Conservation (phyloP, 2,113 vertebrate species). For the Dipodomys stephensi region DNA sequence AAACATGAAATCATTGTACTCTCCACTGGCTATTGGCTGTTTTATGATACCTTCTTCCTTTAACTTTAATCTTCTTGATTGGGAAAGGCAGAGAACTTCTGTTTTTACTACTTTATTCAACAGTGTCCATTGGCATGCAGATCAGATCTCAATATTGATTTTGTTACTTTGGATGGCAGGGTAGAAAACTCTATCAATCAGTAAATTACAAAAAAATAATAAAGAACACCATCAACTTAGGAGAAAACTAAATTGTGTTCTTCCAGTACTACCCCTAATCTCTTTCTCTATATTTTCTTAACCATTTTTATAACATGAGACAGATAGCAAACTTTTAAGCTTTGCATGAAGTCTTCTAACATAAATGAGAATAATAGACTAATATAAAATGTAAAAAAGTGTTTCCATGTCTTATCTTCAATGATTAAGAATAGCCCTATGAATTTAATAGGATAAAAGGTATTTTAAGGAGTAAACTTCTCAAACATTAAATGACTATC, state of each 20-base stretch:
- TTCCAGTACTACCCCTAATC: slow-evolving; percentile 25
- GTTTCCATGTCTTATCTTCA: neutral
- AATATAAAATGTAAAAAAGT: slow-evolving; percentile 37
- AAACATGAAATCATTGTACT: neutral
- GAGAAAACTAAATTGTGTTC: slow-evolving; percentile 24
- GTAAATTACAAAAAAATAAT: slow-evolving; percentile 55
- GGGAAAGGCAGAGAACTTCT: neutral
- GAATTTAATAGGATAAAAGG: neutral
- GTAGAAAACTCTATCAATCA: neutral
- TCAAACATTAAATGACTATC: neutral
- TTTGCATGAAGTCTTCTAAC: slow-evolving; percentile 71
- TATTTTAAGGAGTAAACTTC: neutral
- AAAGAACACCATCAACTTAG: neutral
- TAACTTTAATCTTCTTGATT: neutral
- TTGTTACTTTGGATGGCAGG: slow-evolving; percentile 11
- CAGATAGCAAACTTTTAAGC: slow-evolving; percentile 46
- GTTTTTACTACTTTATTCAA: neutral
- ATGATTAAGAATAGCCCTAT: neutral
- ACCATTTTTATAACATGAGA: slow-evolving; percentile 29
- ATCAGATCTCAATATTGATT: slow-evolving; percentile 42
- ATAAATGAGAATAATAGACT: slow-evolving; percentile 62
- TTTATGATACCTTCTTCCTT: neutral
- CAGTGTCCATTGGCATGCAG: neutral
- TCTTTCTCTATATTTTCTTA: slow-evolving; percentile 39
- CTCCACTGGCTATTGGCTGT: neutral